These are phyloP conservation scores for Panthera leo DNA, from an alignment of 2,113 vertebrate genomes.

Conservation along the genomic window DNA sequence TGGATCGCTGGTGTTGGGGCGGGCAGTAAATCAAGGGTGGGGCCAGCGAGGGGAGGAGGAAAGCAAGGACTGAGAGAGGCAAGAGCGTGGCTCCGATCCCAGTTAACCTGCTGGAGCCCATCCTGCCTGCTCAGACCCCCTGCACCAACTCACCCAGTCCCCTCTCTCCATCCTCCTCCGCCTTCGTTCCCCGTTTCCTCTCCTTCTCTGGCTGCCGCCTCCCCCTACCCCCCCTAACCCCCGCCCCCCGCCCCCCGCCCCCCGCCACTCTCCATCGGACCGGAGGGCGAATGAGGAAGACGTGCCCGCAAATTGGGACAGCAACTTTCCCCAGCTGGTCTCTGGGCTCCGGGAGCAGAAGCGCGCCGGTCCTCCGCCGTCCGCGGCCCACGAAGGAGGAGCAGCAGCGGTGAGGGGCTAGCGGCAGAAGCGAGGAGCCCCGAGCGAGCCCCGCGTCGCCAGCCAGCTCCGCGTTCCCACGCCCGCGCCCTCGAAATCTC, in stretches of 20 bases:
- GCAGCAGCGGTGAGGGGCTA: constrained; percentile 63
- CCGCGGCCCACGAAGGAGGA: constrained; percentile 22
- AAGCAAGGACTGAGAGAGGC: not conserved
- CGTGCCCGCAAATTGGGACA: not conserved
- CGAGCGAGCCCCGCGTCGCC: not conserved
- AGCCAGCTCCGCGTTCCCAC: constrained; percentile 15
- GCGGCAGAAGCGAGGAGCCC: not conserved
- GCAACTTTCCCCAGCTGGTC: constrained; percentile 65
- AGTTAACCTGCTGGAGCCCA: constrained; percentile 39
- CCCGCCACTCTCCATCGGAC: not conserved
- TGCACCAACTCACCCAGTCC: not conserved
- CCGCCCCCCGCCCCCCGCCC: too few species aligned
- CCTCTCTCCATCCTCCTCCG: not conserved
- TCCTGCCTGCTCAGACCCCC: not conserved
- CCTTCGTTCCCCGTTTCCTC: not conserved
- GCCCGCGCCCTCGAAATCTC: not conserved
- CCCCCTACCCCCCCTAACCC: not conserved
- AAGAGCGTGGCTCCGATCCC: not conserved
- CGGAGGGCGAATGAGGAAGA: constrained; percentile 46
- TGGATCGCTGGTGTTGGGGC: not conserved
- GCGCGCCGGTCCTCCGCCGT: not conserved
- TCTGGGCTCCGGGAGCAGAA: not conserved
- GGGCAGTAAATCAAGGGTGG: constrained; percentile 62
- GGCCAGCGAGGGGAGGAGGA: constrained; percentile 33
- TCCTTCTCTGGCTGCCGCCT: not conserved